A percentile compares a stretch with the other conserved stretches of the same genome.
These are phyloP conservation scores for Serrognathus titanus DNA, from an alignment of 2,888 invertebrate species.

Conservation along the genomic window DNA sequence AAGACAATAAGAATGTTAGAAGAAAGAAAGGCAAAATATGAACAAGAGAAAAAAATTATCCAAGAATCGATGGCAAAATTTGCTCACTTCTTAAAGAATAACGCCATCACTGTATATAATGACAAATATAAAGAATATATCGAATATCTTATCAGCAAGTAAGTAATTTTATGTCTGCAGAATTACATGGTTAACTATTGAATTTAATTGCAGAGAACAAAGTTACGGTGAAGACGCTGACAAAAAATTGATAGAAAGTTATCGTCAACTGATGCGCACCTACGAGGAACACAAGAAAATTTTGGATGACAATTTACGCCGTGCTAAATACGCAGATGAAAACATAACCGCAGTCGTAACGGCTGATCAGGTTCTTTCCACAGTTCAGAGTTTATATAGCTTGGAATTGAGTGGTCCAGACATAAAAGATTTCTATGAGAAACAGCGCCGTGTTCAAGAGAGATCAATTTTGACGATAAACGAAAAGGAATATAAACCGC, in stretches of 20 bases:
- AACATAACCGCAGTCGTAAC: constrained; percentile 14
- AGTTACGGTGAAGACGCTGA: constrained; percentile 27
- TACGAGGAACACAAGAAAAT: constrained; percentile 32
- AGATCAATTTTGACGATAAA: not conserved
- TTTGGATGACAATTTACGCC: constrained; percentile 26
- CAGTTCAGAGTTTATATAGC: constrained; percentile 30
- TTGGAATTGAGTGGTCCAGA: constrained; percentile 34
- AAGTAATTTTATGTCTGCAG: constrained; percentile 4
- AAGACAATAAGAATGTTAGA: not conserved
- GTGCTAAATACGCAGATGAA: not conserved
- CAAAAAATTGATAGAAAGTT: constrained; percentile 24
- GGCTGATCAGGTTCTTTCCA: constrained; percentile 28
- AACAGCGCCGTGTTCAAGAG: constrained; percentile 21
- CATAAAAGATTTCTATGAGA: constrained; percentile 33
- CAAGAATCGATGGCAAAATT: constrained; percentile 37
- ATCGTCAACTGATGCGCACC: constrained; percentile 27
- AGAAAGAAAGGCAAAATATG: constrained; percentile 13
- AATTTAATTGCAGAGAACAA: constrained; percentile 29
- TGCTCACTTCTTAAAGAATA: constrained; percentile 39
- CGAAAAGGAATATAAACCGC: not conserved
- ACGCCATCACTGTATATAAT: constrained; percentile 40
- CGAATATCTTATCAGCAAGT: constrained; percentile 38
- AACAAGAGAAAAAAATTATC: constrained; percentile 34
- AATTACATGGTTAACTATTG: no score
- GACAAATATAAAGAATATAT: constrained; percentile 40